phyloP scores from a whole-genome alignment of 2,797 vertebrate genomes.

The Eupleurogrammus muticus region DNA sequence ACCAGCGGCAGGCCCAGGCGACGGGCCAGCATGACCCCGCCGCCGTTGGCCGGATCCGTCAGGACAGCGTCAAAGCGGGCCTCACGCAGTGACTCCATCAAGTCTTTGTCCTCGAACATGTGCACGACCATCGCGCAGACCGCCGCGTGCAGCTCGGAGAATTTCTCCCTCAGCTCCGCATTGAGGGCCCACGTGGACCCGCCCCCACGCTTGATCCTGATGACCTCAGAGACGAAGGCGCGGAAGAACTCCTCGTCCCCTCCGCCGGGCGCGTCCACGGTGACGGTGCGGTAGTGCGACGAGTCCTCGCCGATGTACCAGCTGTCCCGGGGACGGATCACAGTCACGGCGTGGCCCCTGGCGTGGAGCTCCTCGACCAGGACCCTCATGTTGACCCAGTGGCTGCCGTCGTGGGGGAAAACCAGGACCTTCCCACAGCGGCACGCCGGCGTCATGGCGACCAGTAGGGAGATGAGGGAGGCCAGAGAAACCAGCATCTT shows the following conservation, averaged over 20 bases:
- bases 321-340: constrained; percentile 60
- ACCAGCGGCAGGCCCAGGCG: constrained; percentile 64
- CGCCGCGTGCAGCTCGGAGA: constrained; percentile 49
- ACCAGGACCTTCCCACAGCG: constrained; percentile 51
- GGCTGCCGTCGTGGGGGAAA: constrained; percentile 66
- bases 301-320: constrained; percentile 67
- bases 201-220: constrained; percentile 44
- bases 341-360: constrained; percentile 58
- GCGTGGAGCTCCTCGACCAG: constrained; percentile 59
- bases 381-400: constrained; percentile 74
- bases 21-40: constrained; percentile 69
- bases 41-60: constrained; percentile 69
- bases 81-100: constrained; percentile 53
- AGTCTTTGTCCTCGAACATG: constrained; percentile 56
- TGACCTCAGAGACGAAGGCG: constrained; percentile 48
- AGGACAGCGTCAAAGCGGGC: constrained; percentile 58
- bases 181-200: constrained; percentile 46
- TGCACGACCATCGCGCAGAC: constrained; percentile 40
- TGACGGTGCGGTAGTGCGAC: constrained; percentile 45
- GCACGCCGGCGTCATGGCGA: constrained; percentile 2
- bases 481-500: constrained; percentile 42
- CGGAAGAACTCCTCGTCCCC: constrained; percentile 55
- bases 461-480: constrained; percentile 24
- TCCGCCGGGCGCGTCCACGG: constrained; percentile 37
- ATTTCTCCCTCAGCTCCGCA: constrained; percentile 58